phyloP scores from a whole-genome alignment of 2,888 invertebrate genomes.

The Noctua pronuba region DNA sequence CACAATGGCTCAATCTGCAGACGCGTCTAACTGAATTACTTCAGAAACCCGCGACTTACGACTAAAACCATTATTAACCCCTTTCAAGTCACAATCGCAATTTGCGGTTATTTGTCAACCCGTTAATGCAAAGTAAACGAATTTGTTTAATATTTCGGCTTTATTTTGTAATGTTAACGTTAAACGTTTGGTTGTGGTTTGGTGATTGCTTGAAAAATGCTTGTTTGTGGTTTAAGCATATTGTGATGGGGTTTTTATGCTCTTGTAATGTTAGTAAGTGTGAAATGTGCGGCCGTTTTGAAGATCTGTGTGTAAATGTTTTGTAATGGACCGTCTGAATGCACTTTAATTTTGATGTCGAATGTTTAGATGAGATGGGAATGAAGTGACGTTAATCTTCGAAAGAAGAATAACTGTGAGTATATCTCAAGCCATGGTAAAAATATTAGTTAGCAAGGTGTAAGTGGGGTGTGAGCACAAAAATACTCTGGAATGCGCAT shows the following conservation, averaged over 20 bases:
- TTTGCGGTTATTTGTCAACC: slow-evolving; percentile 87
- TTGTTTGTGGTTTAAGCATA: slow-evolving; percentile 72
- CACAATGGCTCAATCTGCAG: slow-evolving; percentile 88
- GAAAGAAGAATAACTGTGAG: not conserved
- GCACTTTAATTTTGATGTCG: slow-evolving; percentile 47
- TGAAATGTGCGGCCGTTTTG: slow-evolving; percentile 63
- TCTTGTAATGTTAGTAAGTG: slow-evolving; percentile 59
- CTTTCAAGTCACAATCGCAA: slow-evolving; percentile 87
- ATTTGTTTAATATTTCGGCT: slow-evolving; percentile 79
- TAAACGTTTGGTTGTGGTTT: slow-evolving; percentile 74
- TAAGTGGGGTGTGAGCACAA: not conserved
- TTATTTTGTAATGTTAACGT: slow-evolving; percentile 79
- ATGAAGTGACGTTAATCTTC: not conserved
- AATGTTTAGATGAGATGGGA: slow-evolving; percentile 9
- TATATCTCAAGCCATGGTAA: not conserved
- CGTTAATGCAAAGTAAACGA: slow-evolving; percentile 71
- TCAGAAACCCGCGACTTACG: slow-evolving; percentile 63
- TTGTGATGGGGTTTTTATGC: slow-evolving; percentile 59
- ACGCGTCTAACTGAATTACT: slow-evolving; percentile 86
- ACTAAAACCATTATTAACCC: slow-evolving; percentile 85
- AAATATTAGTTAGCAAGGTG: not conserved
- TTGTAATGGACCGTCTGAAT: slow-evolving; percentile 53
- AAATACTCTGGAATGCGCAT: not conserved
- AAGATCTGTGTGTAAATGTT: slow-evolving; percentile 40
- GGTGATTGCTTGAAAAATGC: slow-evolving; percentile 75